A percentile compares a stretch with the other conserved stretches of the same genome.
phyloP scores from a whole-genome alignment of 2,113 vertebrate species.

The Tylochromis polylepis region DNA sequence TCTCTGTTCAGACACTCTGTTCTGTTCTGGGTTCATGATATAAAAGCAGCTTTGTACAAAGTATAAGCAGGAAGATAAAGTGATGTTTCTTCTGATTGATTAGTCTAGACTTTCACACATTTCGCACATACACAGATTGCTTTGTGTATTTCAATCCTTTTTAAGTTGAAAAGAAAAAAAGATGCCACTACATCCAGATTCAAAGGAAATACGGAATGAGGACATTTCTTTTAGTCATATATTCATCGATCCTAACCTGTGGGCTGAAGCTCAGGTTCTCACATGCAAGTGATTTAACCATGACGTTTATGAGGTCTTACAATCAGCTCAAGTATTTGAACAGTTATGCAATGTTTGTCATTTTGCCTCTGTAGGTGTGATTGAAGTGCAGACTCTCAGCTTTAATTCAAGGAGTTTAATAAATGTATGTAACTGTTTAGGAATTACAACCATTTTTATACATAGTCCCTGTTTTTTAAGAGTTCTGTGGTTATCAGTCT shows the following conservation, averaged over 20 bases:
- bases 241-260: accelerated
- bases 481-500: too few species aligned
- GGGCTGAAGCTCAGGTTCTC: accelerated
- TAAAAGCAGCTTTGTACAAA: too few species aligned
- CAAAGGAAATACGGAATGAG: accelerated
- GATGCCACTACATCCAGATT: accelerated
- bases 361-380: neutral
- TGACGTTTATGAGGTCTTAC: too few species aligned
- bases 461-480: too few species aligned
- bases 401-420: too few species aligned
- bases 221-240: neutral
- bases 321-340: neutral
- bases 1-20: accelerated
- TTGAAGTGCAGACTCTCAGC: too few species aligned
- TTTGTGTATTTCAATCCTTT: accelerated
- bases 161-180: accelerated
- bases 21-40: too few species aligned
- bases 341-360: neutral
- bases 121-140: neutral
- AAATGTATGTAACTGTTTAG: too few species aligned
- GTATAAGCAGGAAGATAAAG: too few species aligned
- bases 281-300: too few species aligned
- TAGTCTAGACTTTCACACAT: neutral
- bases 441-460: too few species aligned
- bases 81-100: neutral